Conservation (phyloP, 2,888 invertebrate species). For the Drosophila mettleri region DNA sequence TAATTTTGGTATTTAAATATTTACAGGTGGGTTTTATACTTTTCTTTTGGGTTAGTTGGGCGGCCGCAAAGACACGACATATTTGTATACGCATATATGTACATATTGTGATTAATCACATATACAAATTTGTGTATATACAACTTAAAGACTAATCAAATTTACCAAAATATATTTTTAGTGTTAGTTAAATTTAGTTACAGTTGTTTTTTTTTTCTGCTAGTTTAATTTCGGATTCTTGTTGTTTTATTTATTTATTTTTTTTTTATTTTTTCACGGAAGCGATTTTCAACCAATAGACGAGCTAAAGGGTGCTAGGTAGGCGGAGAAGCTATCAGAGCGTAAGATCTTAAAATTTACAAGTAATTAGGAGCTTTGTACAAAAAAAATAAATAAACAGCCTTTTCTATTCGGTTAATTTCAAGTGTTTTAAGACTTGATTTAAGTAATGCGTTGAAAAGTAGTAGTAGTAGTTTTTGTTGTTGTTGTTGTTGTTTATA, state of each 20-base stretch:
- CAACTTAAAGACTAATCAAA: constrained; percentile 81
- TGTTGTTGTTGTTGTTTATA: constrained; percentile 45
- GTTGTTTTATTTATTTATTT: constrained; percentile 20
- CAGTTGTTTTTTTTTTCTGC: constrained; percentile 48
- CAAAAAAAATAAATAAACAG: constrained; percentile 56
- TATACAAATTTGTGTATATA: constrained; percentile 78
- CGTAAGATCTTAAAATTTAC: constrained; percentile 65
- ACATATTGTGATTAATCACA: constrained; percentile 72
- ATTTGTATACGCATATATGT: constrained; percentile 69
- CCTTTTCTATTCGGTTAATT: constrained; percentile 48
- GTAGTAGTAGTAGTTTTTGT: constrained; percentile 56
- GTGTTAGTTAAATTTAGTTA: constrained; percentile 82
- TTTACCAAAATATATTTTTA: constrained; percentile 73
- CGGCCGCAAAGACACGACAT: constrained; percentile 48
- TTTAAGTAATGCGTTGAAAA: constrained; percentile 73
- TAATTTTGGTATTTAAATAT: constrained; percentile 71
- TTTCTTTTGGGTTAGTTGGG: constrained; percentile 52
- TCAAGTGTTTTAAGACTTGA: constrained; percentile 45
- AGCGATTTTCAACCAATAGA: constrained; percentile 74
- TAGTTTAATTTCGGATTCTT: constrained; percentile 31
- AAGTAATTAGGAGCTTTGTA: constrained; percentile 60
- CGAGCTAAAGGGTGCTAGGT: constrained; percentile 71
- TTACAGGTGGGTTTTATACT: constrained; percentile 65
- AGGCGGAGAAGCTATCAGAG: constrained; percentile 61
- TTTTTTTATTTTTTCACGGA: constrained; percentile 41